These are phyloP conservation scores for Ectemnius continuus DNA, from an alignment of 2,888 invertebrate species.

Conservation along the genomic window DNA sequence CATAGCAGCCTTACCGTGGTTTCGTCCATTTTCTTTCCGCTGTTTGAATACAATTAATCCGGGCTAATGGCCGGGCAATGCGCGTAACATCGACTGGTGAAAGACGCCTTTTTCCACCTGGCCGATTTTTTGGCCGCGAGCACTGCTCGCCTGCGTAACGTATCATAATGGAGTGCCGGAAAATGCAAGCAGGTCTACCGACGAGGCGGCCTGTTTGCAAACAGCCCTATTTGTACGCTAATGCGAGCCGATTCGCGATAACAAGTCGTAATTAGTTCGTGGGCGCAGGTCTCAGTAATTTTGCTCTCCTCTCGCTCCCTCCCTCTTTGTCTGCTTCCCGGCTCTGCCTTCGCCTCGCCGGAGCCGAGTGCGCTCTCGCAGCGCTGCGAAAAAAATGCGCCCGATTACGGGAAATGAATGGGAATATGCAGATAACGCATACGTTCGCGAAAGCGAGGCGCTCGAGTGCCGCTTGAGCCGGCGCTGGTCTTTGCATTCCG, in stretches of 20 bases:
- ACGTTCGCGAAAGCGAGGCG: not conserved
- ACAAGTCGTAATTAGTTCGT: constrained; percentile 9
- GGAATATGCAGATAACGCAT: constrained; percentile 3
- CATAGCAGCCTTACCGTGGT: constrained; percentile 25
- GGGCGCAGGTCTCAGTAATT: not conserved
- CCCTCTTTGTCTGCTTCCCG: not conserved
- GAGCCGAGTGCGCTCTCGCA: not conserved
- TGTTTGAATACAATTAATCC: constrained; percentile 75
- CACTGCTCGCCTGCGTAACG: not conserved
- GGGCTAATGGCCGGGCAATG: constrained; percentile 46
- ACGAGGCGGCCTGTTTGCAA: not conserved
- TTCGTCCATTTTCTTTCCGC: not conserved
- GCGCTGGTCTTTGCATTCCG: too few species aligned
- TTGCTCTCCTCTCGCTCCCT: not conserved
- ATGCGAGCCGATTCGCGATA: constrained; percentile 6
- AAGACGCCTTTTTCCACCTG: not conserved
- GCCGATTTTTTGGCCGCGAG: not conserved
- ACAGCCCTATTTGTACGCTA: constrained; percentile 9
- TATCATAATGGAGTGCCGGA: not conserved
- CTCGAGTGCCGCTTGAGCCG: too few species aligned
- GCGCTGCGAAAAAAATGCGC: not conserved
- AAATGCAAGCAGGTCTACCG: not conserved
- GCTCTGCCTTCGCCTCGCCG: too few species aligned
- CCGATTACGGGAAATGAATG: constrained; percentile 5
- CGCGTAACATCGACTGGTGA: too few species aligned